A percentile compares a stretch with the other conserved stretches of the same genome.
These are phyloP conservation scores for Dromaius novaehollandiae DNA, from an alignment of 2,113 vertebrate genomes.

Conservation along the genomic window DNA sequence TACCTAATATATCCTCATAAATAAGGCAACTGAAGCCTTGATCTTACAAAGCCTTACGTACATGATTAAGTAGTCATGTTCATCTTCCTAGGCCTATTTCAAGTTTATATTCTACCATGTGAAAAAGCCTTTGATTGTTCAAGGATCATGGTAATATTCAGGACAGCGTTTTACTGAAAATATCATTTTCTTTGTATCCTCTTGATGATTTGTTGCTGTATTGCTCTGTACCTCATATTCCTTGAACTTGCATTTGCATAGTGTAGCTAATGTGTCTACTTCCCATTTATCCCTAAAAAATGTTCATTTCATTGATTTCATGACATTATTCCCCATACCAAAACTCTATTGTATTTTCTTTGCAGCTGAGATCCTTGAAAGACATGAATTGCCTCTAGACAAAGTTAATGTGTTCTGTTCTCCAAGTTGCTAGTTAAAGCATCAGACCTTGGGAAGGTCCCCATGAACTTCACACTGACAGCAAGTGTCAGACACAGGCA, in stretches of 20 bases:
- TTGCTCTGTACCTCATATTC: fast-evolving
- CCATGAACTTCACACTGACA: slow-evolving; percentile 19
- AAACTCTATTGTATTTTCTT: not conserved
- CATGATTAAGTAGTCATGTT: not conserved
- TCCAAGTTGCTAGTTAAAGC: not conserved
- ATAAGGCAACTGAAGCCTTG: not conserved
- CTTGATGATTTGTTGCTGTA: not conserved
- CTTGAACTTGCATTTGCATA: not conserved
- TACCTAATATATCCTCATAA: not conserved
- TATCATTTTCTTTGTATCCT: not conserved
- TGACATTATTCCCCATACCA: not conserved
- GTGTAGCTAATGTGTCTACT: fast-evolving
- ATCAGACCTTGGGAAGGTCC: not conserved
- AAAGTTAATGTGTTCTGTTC: not conserved
- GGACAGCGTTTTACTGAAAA: not conserved
- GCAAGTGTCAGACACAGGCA: not conserved
- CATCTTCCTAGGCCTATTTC: not conserved
- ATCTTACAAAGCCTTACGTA: not conserved
- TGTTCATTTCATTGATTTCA: not conserved
- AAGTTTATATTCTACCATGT: not conserved
- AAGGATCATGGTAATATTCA: not conserved
- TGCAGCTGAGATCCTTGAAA: not conserved
- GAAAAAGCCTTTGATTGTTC: not conserved
- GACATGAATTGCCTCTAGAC: not conserved
- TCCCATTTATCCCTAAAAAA: not conserved